Conservation (phyloP, 2,113 vertebrate genomes). For the Caranx ignobilis region DNA sequence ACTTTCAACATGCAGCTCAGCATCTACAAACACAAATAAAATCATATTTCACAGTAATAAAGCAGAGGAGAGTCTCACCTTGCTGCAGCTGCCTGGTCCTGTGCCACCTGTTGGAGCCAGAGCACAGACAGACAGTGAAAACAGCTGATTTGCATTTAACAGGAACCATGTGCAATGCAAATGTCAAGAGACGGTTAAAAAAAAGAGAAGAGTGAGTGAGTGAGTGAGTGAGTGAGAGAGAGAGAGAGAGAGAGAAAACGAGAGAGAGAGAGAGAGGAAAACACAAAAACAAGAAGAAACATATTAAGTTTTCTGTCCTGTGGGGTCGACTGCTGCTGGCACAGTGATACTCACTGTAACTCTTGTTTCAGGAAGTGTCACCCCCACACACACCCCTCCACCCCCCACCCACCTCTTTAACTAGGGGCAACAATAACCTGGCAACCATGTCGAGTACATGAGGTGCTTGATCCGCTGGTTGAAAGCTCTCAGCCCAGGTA, state of each 20-base stretch:
- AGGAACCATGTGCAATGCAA: slow-evolving; percentile 80
- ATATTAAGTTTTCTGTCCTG: slow-evolving; percentile 26
- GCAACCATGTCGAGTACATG: slow-evolving; percentile 84
- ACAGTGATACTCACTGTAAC: slow-evolving; percentile 45
- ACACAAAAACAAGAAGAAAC: slow-evolving; percentile 13
- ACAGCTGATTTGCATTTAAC: slow-evolving; percentile 77
- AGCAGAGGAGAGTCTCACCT: slow-evolving; percentile 71
- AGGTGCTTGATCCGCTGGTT: slow-evolving; percentile 79
- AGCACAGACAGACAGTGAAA: slow-evolving; percentile 64
- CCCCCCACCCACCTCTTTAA: slow-evolving; percentile 75
- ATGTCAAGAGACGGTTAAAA: slow-evolving; percentile 59
- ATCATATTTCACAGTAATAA: not conserved
- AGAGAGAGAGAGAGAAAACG: slow-evolving; percentile 26
- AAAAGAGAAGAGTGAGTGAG: not conserved
- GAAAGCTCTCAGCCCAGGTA: slow-evolving; percentile 72
- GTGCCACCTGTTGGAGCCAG: slow-evolving; percentile 78
- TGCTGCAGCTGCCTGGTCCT: slow-evolving; percentile 56
- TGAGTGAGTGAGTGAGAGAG: not conserved
- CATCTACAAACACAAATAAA: not conserved
- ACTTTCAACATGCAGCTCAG: not conserved
- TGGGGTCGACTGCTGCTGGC: slow-evolving; percentile 34
- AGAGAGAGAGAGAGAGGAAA: slow-evolving; percentile 40
- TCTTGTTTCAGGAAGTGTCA: slow-evolving; percentile 71
- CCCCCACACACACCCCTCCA: slow-evolving; percentile 30
- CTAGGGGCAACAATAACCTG: slow-evolving; percentile 89